Percentiles rank a stretch among this genome's conserved stretches.
phyloP scores from a whole-genome alignment of 1,140 invertebrate genomes.

The Hyles vespertilio region DNA sequence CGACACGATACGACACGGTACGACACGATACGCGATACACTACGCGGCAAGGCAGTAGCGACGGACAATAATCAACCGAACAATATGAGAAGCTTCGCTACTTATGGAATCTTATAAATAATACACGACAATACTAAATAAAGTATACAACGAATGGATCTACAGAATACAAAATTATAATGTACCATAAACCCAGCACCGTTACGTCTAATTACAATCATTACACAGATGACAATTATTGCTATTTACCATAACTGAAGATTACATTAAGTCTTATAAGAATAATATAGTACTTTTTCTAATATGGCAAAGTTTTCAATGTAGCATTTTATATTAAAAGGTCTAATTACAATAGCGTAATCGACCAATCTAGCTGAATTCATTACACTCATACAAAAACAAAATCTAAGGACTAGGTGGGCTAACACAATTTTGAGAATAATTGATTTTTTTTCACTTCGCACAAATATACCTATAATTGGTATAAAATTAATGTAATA shows the following conservation, averaged over 20 bases:
- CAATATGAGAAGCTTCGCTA: slow-evolving; percentile 61
- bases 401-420: slow-evolving; percentile 72
- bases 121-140: slow-evolving; percentile 61
- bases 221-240: slow-evolving; percentile 57
- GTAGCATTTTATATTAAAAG: slow-evolving; percentile 63
- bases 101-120: slow-evolving; percentile 55
- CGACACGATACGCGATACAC: background rate
- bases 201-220: slow-evolving; percentile 69
- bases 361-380: slow-evolving; percentile 55
- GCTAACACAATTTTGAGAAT: slow-evolving; percentile 64
- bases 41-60: slow-evolving; percentile 24
- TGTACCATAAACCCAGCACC: slow-evolving; percentile 72
- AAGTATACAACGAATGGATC: slow-evolving; percentile 62
- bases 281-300: slow-evolving; percentile 70
- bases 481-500: slow-evolving; percentile 17
- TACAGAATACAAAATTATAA: slow-evolving; percentile 64
- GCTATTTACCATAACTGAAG: slow-evolving; percentile 58
- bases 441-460: background rate
- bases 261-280: slow-evolving; percentile 70
- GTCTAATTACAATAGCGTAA: slow-evolving; percentile 56
- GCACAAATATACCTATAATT: background rate
- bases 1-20: background rate
- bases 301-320: slow-evolving; percentile 76
- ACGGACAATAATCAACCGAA: slow-evolving; percentile 66
- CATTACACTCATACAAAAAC: slow-evolving; percentile 40